Evolutionary conservation across 2,888 invertebrate genomes (phyloP), one percentile per base, ranked within the genome.

Genomic region (Pomacea canaliculata): DNA sequence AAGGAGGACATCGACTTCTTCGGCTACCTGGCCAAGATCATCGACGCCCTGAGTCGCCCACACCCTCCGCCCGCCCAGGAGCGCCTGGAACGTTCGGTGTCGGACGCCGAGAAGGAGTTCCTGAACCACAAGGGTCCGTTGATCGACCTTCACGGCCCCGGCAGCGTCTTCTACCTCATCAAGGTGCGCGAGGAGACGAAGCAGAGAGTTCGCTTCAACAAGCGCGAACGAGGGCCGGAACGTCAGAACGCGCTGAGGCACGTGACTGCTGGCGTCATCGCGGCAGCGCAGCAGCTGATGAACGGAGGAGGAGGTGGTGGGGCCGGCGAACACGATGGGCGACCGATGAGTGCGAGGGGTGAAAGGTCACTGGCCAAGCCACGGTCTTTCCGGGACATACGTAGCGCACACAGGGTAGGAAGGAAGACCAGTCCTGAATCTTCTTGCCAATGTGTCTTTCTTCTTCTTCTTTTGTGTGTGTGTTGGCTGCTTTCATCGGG

Each of bases 81-180:
- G 67, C 79, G 77, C 65, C 77, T 79, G 13, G 82, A 82, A 66
- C 81, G 78, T 9, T 85, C 85, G 10, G 85, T 85, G 49, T 82
- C 83, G 19, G 82, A 80, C n/a, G 87, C 87, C 0, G 86, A 86
- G 75, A 84, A 82, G 73, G 80, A 85, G 73, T 87, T 86, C 75
- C 84, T 85, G 60, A 85, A 85, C 72, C 86, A 85, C 79, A 85
- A 85, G 76, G 89, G 89, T 5, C 87, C 89, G 0, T 78, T 89
- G 46, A 83, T 89, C 19, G 89, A 89, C 76, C 83, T 86, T 48
- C 82, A 87, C 74, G 90, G 89, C 13, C 90, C 90, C 0, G 90
- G 89, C 0, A 90, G 89, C 76, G 90, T 89, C 59, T 90, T 89
- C 78, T 86, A 87, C 75, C 82, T 87, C 78, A 89, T 89, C 70